Evolutionary conservation across 2,888 invertebrate species (phyloP), one percentile per base, ranked within the genome.

Genomic region (Octodonta nipae): DNA sequence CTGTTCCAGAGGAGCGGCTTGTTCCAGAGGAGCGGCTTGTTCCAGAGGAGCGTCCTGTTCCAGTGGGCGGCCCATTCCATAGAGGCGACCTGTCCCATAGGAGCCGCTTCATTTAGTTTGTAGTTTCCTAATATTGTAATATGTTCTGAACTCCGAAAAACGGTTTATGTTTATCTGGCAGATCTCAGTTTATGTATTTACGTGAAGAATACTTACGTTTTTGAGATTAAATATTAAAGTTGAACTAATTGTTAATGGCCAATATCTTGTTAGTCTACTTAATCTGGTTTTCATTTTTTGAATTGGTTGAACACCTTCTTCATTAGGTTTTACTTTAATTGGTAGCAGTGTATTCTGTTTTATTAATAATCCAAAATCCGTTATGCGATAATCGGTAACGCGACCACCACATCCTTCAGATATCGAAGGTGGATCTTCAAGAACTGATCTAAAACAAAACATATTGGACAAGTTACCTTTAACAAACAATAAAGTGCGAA

Each of bases 341-440:
- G 92, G 89, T 3, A 77, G 70, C 40, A 95, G 55, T 32, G 78
- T 70, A 55, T 88, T 87, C 46, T 79, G 77, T 53, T 85, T 82
- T 71, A 93, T 87, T 20, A 93, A 68, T 5, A 77, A 73, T 0
- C 88, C 88, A 59, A 93, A 88, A 61, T 93, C 92, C 58, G 79
- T 68, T 41, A 77, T 73, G 36, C 76, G 71, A 55, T 95, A 95
- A 60, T 95, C 95, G 0, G 89, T 86, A 25, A 95, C 86, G 25
- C 91, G 68, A 0, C 93, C 95, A 0, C 95, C 95, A 20, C 82
- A 79, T 1, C 93, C 93, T 62, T 95, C 95, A 15, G 84, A 87
- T 30, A 95, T 85, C 0, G 92, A 87, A 0, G 93, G 93, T 1
- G 91, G 88, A 59, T 95, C 95, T 57, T 95, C 93, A 32, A 92